phyloP scores from a whole-genome alignment of 1,140 invertebrate genomes.

The Wasmannia auropunctata region DNA sequence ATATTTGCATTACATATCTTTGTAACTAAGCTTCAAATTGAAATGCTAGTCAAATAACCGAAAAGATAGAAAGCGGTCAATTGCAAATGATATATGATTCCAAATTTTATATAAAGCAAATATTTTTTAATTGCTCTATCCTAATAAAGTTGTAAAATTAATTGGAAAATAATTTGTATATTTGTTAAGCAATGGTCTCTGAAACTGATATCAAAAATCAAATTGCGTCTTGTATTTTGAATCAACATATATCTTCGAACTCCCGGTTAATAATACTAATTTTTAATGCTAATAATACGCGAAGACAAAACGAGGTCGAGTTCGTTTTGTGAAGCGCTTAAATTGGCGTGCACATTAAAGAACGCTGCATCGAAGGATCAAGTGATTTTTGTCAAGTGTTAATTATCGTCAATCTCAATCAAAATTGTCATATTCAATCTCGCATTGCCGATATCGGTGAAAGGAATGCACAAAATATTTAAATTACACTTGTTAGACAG shows the following conservation, averaged over 20 bases:
- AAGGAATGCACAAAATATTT: background rate
- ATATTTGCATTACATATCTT: background rate
- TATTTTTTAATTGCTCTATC: background rate
- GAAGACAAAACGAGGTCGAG: slow-evolving; percentile 64
- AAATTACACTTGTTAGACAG: slow-evolving; percentile 49
- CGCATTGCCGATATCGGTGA: slow-evolving; percentile 50
- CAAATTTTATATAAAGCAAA: background rate
- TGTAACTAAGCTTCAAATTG: background rate
- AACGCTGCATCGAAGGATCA: slow-evolving; percentile 49
- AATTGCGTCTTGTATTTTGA: background rate
- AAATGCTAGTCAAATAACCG: background rate
- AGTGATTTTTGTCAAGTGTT: slow-evolving; percentile 54
- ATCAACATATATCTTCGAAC: slow-evolving; percentile 1
- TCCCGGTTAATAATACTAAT: slow-evolving; percentile 7
- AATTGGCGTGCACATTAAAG: slow-evolving; percentile 59
- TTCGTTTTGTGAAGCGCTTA: slow-evolving; percentile 40
- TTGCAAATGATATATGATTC: too few species aligned
- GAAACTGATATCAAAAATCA: background rate
- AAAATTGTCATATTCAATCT: slow-evolving; percentile 66
- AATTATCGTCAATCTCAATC: slow-evolving; percentile 66
- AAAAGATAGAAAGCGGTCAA: background rate
- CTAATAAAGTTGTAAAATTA: background rate
- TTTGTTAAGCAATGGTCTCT: background rate
- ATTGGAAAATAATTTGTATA: background rate
- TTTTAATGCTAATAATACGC: slow-evolving; percentile 42